A percentile compares a stretch with the other conserved stretches of the same genome.
Evolutionary conservation across 2,797 vertebrate species (phyloP).

Genomic region (Argyrosomus regius): DNA sequence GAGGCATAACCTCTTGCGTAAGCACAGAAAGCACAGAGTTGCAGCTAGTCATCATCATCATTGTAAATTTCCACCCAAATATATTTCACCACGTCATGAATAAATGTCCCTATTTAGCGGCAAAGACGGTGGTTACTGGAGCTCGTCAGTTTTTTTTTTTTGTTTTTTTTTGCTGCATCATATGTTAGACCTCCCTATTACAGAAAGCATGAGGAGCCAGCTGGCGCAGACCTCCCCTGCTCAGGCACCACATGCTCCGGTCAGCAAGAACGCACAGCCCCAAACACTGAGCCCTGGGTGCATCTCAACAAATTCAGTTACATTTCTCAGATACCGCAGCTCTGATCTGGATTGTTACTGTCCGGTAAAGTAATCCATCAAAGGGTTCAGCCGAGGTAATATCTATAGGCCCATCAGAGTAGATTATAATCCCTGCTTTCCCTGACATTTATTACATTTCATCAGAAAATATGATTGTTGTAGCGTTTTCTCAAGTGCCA

Average conservation of each 20-base stretch:
- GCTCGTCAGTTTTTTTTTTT: neutral
- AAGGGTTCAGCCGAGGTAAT: constrained; percentile 24
- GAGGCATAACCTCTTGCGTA: neutral
- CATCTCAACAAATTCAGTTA: constrained; percentile 35
- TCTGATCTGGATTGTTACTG: constrained; percentile 16
- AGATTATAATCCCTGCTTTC: constrained; percentile 40
- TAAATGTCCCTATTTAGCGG: neutral
- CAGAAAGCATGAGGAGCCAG: constrained; percentile 45
- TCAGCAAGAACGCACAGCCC: constrained; percentile 55
- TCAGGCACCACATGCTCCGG: constrained; percentile 53
- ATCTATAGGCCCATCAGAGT: constrained; percentile 31
- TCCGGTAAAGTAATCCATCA: constrained; percentile 32
- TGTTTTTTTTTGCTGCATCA: constrained; percentile 63
- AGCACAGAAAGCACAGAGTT: neutral
- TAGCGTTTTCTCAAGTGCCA: constrained; percentile 21
- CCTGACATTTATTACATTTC: constrained; percentile 23
- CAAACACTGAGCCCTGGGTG: constrained; percentile 24
- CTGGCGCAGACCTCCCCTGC: constrained; percentile 43
- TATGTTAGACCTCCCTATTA: constrained; percentile 50
- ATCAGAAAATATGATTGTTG: constrained; percentile 21
- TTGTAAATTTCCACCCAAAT: neutral
- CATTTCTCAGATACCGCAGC: constrained; percentile 8
- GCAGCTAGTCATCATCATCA: neutral
- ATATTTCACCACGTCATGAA: constrained; percentile 12
- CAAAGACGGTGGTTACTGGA: constrained; percentile 21